phyloP scores from a whole-genome alignment of 1,140 invertebrate species.

The Pseudomyrmex flavicornis region DNA sequence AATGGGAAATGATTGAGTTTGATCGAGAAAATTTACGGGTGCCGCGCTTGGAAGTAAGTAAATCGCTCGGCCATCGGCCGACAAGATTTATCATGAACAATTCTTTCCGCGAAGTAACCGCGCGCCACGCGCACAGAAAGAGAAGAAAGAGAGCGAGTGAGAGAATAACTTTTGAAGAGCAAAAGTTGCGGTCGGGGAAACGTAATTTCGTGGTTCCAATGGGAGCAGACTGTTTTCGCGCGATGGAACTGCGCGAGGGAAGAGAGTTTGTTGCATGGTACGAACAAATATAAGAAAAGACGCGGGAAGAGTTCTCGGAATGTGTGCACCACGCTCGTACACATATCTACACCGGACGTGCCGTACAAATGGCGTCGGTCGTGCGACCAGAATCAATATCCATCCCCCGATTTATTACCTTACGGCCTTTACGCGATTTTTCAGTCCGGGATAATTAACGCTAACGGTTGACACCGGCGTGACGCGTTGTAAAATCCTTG shows the following conservation, averaged over 20 bases:
- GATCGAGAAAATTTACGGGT: constrained; percentile 67
- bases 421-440: constrained; percentile 46
- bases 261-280: not conserved
- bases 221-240: constrained; percentile 67
- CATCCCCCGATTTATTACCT: constrained; percentile 64
- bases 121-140: not conserved
- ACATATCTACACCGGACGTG: constrained; percentile 36
- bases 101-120: constrained; percentile 57
- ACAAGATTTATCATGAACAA: constrained; percentile 73
- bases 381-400: constrained; percentile 60
- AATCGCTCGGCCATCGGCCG: constrained; percentile 69
- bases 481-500: constrained; percentile 47
- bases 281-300: constrained; percentile 62
- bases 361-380: constrained; percentile 58
- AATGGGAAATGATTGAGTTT: constrained; percentile 73
- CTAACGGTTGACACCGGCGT: constrained; percentile 24
- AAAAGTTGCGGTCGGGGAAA: constrained; percentile 73
- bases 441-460: constrained; percentile 55
- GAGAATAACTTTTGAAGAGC: constrained; percentile 69
- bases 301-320: constrained; percentile 1
- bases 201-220: constrained; percentile 76
- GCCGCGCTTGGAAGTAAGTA: constrained; percentile 66
- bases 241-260: not conserved
- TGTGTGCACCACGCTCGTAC: no score
- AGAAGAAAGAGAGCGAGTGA: not conserved